Conservation (phyloP, 1,140 invertebrate genomes). For the Zophobas morio region DNA sequence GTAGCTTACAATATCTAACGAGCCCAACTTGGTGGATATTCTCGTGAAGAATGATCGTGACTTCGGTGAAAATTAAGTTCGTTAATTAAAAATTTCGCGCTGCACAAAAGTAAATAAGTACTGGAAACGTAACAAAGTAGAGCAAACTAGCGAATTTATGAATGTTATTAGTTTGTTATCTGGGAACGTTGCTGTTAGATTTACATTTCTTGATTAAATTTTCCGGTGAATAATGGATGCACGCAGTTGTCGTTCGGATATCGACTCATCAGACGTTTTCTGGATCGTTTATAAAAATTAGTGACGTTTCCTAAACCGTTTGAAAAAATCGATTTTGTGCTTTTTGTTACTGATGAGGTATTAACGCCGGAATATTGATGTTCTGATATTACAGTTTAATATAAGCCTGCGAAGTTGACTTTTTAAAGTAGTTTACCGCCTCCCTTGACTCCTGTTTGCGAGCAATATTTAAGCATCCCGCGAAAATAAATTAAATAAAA, state of each 20-base stretch:
- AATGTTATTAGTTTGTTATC: conserved; percentile 14
- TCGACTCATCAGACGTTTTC: conserved; percentile 21
- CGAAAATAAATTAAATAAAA: background rate
- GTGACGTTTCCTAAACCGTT: conserved; percentile 26
- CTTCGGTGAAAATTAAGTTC: no score
- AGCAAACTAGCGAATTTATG: conserved; percentile 7
- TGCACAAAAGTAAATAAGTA: conserved; percentile 2
- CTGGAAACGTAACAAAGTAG: background rate
- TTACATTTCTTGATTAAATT: conserved; percentile 23
- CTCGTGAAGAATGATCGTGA: no score
- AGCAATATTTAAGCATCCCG: background rate
- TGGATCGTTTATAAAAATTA: conserved; percentile 39
- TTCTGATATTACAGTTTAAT: conserved; percentile 16
- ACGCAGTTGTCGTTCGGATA: conserved; percentile 24
- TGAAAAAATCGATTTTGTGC: conserved; percentile 26
- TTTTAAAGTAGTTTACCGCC: conserved; percentile 8
- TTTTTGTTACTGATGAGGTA: conserved; percentile 6
- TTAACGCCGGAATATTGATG: conserved; percentile 11
- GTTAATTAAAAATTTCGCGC: background rate
- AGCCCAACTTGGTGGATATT: no score
- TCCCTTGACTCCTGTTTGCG: conserved; percentile 13
- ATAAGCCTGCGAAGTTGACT: conserved; percentile 1
- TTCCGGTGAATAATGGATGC: conserved; percentile 10
- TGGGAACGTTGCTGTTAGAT: background rate
- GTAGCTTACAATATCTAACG: no score